phyloP scores from a whole-genome alignment of 2,797 vertebrate genomes.

The Psittacula derbiana region DNA sequence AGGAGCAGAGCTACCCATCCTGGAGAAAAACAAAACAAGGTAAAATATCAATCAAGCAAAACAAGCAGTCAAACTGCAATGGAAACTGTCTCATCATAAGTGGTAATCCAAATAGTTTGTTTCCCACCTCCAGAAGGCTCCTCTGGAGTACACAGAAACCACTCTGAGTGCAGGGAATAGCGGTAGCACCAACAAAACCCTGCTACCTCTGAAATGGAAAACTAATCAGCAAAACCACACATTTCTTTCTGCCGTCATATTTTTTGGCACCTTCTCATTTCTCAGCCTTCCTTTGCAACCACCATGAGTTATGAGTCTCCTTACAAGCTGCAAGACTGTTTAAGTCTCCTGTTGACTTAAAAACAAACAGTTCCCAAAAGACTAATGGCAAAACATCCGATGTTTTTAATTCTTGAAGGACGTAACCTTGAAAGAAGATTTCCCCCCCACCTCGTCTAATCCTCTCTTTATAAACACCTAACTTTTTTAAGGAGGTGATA shows the following conservation, averaged over 20 bases:
- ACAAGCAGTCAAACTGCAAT: background rate
- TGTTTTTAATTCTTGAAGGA: background rate
- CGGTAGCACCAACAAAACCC: background rate
- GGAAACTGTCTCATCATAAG: background rate
- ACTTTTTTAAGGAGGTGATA: background rate
- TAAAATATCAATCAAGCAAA: background rate
- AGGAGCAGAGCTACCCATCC: background rate
- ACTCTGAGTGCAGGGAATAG: background rate
- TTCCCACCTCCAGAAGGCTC: background rate
- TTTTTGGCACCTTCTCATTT: background rate
- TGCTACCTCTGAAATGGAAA: background rate
- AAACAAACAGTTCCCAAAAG: background rate
- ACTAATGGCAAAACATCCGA: background rate
- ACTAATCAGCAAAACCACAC: background rate
- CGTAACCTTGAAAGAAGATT: background rate
- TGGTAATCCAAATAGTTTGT: background rate
- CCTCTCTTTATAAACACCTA: background rate
- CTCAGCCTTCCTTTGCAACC: background rate
- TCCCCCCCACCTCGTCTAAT: background rate
- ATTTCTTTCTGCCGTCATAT: background rate
- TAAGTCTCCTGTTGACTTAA: background rate
- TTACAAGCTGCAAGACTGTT: background rate
- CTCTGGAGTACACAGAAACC: background rate
- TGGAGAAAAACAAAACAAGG: background rate
- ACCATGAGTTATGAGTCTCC: background rate